Percentiles rank a stretch among this genome's conserved stretches.
Conservation (phyloP, 2,113 vertebrate species). For the Sebastes fasciatus region DNA sequence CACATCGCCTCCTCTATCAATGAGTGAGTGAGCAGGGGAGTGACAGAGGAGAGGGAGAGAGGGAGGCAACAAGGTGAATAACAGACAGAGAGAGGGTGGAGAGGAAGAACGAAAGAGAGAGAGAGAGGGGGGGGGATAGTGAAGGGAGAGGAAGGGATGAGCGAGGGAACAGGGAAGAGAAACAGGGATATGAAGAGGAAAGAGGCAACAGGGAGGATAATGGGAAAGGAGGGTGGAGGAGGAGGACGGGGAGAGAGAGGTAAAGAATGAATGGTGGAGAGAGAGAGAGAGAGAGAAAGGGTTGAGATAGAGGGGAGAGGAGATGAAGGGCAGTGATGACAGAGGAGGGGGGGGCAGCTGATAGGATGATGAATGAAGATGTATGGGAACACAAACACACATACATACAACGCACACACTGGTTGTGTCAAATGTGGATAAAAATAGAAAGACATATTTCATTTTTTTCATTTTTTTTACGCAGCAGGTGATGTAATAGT, state of each 20-base stretch:
- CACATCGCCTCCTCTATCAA: constrained; percentile 76
- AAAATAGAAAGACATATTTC: background rate
- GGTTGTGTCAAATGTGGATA: background rate
- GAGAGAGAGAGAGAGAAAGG: constrained; percentile 11
- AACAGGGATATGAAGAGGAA: background rate
- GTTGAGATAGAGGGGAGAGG: background rate
- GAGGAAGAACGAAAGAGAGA: background rate
- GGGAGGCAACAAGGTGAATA: constrained; percentile 48
- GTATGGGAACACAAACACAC: constrained; percentile 32
- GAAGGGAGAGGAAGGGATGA: constrained; percentile 12
- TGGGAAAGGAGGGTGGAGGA: background rate
- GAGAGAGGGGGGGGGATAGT: constrained; percentile 7
- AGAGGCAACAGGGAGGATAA: constrained; percentile 31
- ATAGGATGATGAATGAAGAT: constrained; percentile 66
- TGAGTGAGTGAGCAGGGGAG: constrained; percentile 62
- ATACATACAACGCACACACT: background rate
- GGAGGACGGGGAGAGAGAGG: constrained; percentile 3
- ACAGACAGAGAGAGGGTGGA: constrained; percentile 39
- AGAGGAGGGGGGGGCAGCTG: constrained; percentile 19
- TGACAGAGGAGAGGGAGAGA: constrained; percentile 25
- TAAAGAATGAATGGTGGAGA: background rate
- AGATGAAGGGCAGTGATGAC: constrained; percentile 54
- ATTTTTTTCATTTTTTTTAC: background rate
- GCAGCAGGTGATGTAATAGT: no score
- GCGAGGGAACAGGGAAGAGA: constrained; percentile 14